Evolutionary conservation across 1,140 invertebrate genomes (phyloP), one percentile per base, ranked within the genome.

Genomic region (Colletes gigas): DNA sequence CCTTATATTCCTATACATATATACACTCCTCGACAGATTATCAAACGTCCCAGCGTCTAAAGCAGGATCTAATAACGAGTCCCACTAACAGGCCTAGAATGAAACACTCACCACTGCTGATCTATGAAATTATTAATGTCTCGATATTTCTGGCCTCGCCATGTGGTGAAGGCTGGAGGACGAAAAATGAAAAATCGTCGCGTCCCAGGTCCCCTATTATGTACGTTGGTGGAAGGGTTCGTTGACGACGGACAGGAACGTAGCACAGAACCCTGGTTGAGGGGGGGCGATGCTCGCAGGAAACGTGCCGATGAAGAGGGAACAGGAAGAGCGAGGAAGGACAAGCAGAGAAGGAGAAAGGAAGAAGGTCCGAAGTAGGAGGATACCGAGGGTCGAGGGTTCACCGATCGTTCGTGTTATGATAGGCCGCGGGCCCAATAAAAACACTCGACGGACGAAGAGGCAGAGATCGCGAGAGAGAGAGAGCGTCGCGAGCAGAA

Each of bases 391-490:
- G 83, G 83, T 87, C 83, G 59, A 67, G 57, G 76, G 86, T 86
- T 86, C 86, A 78, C 59, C 77, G 80, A 81, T 88, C 87, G 82
- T 82, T 82, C 86, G 87, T 86, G 83, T 88, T 86, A 87, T 84
- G 87, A 86, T 88, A 85, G 84, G 81, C 84, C 83, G 83, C 71
- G 79, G 57, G 83, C 66, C 77, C 83, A 87, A 83, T 88, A 86
- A 88, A 86, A 88, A 69, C 82, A 82, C 59, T 63, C 30, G 60
- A 47, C 15, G n/a, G 52, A 57, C 12, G 21, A 54, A 44, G 73
- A 69, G 19, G 17, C 1, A 66, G 14, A 55, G 10, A 17, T 17
- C 21, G 14, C 30, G 39, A 50, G 21, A 21, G 8, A 54, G 55
- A 65, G 50, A 81, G 80, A 80, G 66, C 79, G 10, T 66, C 44